These are phyloP conservation scores for Cataglyphis livida DNA, from an alignment of 2,888 invertebrate genomes.

Conservation along the genomic window DNA sequence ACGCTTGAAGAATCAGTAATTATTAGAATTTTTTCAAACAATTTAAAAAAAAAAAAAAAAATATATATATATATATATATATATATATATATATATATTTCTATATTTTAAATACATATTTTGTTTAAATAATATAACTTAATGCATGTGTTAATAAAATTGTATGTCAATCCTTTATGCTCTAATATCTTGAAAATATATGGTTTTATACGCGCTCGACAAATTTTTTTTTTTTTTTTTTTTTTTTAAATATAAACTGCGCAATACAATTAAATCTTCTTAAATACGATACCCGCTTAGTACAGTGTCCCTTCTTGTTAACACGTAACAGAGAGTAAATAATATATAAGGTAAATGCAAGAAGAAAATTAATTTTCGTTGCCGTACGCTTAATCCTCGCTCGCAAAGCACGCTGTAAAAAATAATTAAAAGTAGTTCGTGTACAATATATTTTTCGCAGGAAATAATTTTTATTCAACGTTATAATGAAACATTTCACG, in stretches of 20 bases:
- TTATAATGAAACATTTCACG: neutral
- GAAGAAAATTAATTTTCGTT: slow-evolving; percentile 49
- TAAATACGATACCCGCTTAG: slow-evolving; percentile 52
- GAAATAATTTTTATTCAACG: neutral
- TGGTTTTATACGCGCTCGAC: neutral
- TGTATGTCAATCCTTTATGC: neutral
- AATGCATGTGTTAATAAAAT: neutral
- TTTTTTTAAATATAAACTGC: slow-evolving; percentile 12
- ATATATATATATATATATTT: neutral
- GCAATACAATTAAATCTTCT: slow-evolving; percentile 59
- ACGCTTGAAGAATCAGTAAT: neutral
- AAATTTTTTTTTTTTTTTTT: slow-evolving; percentile 1
- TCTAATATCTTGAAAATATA: neutral
- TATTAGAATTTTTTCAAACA: neutral
- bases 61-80: neutral
- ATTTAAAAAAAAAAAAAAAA: neutral
- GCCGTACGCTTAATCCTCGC: slow-evolving; percentile 29
- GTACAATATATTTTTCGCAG: slow-evolving; percentile 5
- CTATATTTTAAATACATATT: neutral
- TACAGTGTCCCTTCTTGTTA: slow-evolving; percentile 43
- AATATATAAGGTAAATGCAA: slow-evolving; percentile 25
- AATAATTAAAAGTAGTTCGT: neutral
- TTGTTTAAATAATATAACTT: neutral
- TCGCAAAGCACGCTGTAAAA: neutral
- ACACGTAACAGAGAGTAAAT: slow-evolving; percentile 34